Evolutionary conservation across 2,797 vertebrate species (phyloP), one percentile per base, ranked within the genome.

Genomic region (Apodemus agrarius): DNA sequence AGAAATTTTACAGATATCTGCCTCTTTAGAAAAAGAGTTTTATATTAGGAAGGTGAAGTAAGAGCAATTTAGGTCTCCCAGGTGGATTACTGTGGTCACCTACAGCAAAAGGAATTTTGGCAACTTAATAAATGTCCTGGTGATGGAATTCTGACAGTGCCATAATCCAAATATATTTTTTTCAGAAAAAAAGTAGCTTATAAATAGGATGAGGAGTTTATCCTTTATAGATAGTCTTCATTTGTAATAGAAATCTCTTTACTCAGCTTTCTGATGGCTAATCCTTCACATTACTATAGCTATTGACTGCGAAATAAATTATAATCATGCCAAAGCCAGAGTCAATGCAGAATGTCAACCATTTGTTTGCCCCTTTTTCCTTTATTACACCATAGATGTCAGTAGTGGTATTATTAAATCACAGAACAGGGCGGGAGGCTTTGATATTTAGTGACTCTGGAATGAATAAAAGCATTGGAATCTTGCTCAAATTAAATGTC

Each of bases 171-270:
- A 81, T 43, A 82, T 67, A 19, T 72, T 87, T 93, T 93, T 52
- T 93, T 97, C 49, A 89, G 61, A 37, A 79, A 59, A 59, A 40
- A 87, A 90, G 63, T 86, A 86, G 84, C 49, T 31, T 74, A 14
- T 65, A 93, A 91, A 10, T 13, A 24, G 13, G 7, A 67, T 79
- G 69, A 80, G 37, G 75, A 96, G 34, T 52, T 91, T 92, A 49
- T 82, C 22, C 34, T 21, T 84, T 88, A 37, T 5, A 90, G 84
- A 69, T 83, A 61, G 13, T 96, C 59, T 87, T 94, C n/a, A 91
- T 92, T 96, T 95, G 40, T 65, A 88, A 49, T 34, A 93, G 52
- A 80, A 74, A 65, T 81, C 40, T 65, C 86, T 94, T 74, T 93
- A 16, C 31, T 82, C 43, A 84, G 61, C 9, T 91, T 95, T 74